phyloP scores from a whole-genome alignment of 2,888 invertebrate species.

The Aphodius granarius region DNA sequence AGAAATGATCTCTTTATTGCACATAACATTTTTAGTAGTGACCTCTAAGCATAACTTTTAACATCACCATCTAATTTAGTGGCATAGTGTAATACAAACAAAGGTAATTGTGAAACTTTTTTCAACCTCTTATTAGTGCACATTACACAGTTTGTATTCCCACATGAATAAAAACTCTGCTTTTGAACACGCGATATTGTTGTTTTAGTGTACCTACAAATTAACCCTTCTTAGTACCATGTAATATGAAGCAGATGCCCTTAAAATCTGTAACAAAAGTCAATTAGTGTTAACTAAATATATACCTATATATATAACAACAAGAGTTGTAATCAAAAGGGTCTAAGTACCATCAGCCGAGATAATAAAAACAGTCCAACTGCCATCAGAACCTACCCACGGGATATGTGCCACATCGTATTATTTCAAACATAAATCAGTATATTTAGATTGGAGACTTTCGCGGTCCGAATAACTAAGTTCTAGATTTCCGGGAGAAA shows the following conservation, averaged over 20 bases:
- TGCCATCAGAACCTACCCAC: no score
- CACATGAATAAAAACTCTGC: background rate
- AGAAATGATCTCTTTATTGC: background rate
- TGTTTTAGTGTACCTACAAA: slow-evolving; percentile 2
- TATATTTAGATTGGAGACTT: no score
- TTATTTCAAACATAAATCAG: no score
- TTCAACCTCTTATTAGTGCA: background rate
- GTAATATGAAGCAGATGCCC: slow-evolving; percentile 20
- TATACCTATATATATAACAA: background rate
- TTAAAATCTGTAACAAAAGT: slow-evolving; percentile 17
- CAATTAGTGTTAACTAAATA: background rate
- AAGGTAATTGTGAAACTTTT: background rate
- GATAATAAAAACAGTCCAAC: no score
- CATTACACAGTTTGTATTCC: background rate
- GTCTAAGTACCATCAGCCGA: no score
- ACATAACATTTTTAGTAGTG: background rate
- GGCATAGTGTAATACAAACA: background rate
- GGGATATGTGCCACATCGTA: no score
- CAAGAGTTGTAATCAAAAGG: no score
- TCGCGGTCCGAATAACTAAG: no score
- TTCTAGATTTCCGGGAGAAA: no score
- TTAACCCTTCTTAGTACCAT: slow-evolving; percentile 19
- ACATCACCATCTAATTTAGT: background rate
- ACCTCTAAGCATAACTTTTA: background rate
- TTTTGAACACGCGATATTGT: background rate